Evolutionary conservation across 2,888 invertebrate genomes (phyloP), one percentile per base, ranked within the genome.

Genomic region (Endomychus coccineus): DNA sequence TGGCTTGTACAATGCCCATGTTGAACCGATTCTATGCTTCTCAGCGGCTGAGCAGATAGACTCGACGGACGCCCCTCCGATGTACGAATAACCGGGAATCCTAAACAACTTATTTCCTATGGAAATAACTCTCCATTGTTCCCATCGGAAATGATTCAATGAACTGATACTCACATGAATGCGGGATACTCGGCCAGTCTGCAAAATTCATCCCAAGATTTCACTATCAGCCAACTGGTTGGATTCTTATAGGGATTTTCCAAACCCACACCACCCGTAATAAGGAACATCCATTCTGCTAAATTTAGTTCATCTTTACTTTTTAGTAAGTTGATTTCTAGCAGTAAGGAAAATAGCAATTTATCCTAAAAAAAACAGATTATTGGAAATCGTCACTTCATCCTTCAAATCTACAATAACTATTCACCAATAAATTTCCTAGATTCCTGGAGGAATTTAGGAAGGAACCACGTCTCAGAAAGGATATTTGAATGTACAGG

Each of bases 251-350:
- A 59, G 0, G 80, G 80, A 70, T 87, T 86, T 47, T 83, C 83
- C 31, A 87, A 67, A 9, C 82, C 82, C 25, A 86, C 77, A 23
- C 88, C 91, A 16, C 92, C 92, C 0, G 88, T 91, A 46, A 95
- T 59, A 12, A 95, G 66, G 64, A 92, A 94, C 71, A 87, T 74
- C 78, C 91, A 91, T 57, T 90, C 81, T 0, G 68, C 52, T 22
- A 71, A 61, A 40, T 78, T 73, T 33, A 85, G 62, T 25, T 70
- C 59, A n/a, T 71, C 68, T 11, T 75, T 71, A 31, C 76, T 73
- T 51, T 73, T 75, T 40, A 75, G 63, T 67, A 83, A 67, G 54
- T 89, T 88, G 17, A 86, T 71, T 9, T 78, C 72, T 46, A 89
- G 67, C 45, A 87, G 62, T 39, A 90, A 66, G 6, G 87, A 88